Conservation (phyloP, 2,888 invertebrate genomes). For the Dolichopus griseipennis region DNA sequence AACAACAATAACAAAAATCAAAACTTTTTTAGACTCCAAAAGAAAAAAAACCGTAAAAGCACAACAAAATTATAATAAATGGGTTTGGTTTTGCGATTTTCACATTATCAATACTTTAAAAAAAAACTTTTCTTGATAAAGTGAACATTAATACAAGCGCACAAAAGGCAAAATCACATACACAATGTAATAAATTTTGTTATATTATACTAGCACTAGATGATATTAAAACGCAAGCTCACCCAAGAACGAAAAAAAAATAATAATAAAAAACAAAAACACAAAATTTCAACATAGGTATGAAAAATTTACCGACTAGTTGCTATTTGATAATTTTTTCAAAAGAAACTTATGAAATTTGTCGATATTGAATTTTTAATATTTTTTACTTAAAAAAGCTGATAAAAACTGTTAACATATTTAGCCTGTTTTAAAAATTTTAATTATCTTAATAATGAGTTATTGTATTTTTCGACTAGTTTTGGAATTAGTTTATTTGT, state of each 20-base stretch:
- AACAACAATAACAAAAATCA: background rate
- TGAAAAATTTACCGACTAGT: background rate
- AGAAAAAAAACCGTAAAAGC: constrained; percentile 15
- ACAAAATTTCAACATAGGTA: background rate
- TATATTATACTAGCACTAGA: background rate
- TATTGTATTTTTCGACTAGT: too few species aligned
- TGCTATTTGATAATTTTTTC: background rate
- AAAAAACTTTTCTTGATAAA: background rate
- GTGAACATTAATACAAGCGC: background rate
- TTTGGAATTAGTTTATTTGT: too few species aligned
- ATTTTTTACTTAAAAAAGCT: too few species aligned
- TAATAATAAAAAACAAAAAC: background rate
- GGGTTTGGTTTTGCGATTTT: constrained; percentile 41
- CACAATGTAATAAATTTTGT: background rate
- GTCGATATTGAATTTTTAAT: too few species aligned
- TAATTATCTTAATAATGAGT: too few species aligned
- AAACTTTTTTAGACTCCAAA: background rate
- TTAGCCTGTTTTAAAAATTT: too few species aligned
- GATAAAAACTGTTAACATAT: too few species aligned
- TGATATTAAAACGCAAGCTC: constrained; percentile 9
- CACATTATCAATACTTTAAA: constrained; percentile 4
- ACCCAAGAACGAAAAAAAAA: background rate
- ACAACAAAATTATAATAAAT: constrained; percentile 41
- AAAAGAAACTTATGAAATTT: background rate
- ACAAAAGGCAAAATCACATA: background rate